Base-by-base conservation (phyloP, 2,113 vertebrate genomes). In the Actenoides hombroni region DNA sequence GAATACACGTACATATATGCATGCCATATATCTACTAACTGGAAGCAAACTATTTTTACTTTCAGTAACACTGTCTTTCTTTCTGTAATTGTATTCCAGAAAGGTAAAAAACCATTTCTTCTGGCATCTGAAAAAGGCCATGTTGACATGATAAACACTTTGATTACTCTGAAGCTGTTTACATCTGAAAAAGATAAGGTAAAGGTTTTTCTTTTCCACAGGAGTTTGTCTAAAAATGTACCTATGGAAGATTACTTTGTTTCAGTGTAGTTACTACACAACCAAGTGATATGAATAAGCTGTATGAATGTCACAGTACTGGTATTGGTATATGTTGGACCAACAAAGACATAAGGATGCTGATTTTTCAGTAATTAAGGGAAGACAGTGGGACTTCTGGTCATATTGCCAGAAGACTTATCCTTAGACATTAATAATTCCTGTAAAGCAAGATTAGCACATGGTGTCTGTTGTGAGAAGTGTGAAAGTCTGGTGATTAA, bases 121-220 rank as follows among this genome's bases (percentile, higher is more conserved):
- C 85, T 98, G 96, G 99, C 98, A 3, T 98, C 98, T 92, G 98
- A 98, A 89, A 98, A 98, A 54, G 98, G 99, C 31, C 98, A 98
- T 39, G 64, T 98, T 75, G 94, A 98, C 68, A 99, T 99, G 98
- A 92, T 99, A 91, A 96, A 98, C 60, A 95, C 95, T 73, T 95
- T 99, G 79, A 98, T 97, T 88, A 64, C 77, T n/a, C 98, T 99
- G 95, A 95, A 98, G 56, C 97, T 99, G 97, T 98, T 96, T 95
- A 98, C 98, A 26, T 97, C 98, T 96, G 98, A 98, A 94, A 98
- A 98, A 92, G 99, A 99, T 96, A 97, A 98, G 98, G 99, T 99
- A 96, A 95, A 91, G 25, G 3, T 65, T 69, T 85, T 69, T 85
- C 2, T 84, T 92, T 78, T 81, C 16, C 15, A 65, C 9, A 16